Evolutionary conservation across 2,888 invertebrate species (phyloP).

Genomic region (Nezara viridula): DNA sequence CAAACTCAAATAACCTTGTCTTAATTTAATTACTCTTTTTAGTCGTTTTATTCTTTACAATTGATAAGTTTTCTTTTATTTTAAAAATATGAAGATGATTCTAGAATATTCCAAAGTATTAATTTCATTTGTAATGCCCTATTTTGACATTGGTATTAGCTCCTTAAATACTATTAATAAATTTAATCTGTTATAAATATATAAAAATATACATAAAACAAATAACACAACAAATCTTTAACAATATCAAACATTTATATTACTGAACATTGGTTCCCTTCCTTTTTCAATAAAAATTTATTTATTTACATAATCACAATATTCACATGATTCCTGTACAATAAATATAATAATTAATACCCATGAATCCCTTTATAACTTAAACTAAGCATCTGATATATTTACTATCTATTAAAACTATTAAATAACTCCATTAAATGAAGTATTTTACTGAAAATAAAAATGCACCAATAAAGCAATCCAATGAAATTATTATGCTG

Average conservation of each 20-base stretch:
- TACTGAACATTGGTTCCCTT: slow-evolving; percentile 59
- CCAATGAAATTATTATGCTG: not conserved
- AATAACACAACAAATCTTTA: slow-evolving; percentile 55
- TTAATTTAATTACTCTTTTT: not conserved
- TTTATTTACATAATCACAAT: slow-evolving; percentile 59
- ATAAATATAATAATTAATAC: slow-evolving; percentile 56
- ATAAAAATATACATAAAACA: slow-evolving; percentile 57
- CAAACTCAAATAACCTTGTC: not conserved
- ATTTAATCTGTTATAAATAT: slow-evolving; percentile 54
- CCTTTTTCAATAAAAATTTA: slow-evolving; percentile 35
- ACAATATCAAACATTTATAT: slow-evolving; percentile 45
- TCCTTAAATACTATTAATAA: slow-evolving; percentile 45
- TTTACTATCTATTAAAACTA: slow-evolving; percentile 37
- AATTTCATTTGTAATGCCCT: slow-evolving; percentile 31
- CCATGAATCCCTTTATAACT: slow-evolving; percentile 55
- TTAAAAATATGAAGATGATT: not conserved
- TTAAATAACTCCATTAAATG: slow-evolving; percentile 1
- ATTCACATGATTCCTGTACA: slow-evolving; percentile 57
- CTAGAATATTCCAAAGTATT: not conserved
- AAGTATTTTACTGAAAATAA: slow-evolving; percentile 31
- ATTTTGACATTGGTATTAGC: slow-evolving; percentile 49
- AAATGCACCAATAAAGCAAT: slow-evolving; percentile 47
- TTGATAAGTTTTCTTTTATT: not conserved
- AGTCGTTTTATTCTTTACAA: not conserved
- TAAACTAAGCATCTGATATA: not conserved